Conservation (phyloP, 2,797 vertebrate genomes). For the Tragopan temminckii region DNA sequence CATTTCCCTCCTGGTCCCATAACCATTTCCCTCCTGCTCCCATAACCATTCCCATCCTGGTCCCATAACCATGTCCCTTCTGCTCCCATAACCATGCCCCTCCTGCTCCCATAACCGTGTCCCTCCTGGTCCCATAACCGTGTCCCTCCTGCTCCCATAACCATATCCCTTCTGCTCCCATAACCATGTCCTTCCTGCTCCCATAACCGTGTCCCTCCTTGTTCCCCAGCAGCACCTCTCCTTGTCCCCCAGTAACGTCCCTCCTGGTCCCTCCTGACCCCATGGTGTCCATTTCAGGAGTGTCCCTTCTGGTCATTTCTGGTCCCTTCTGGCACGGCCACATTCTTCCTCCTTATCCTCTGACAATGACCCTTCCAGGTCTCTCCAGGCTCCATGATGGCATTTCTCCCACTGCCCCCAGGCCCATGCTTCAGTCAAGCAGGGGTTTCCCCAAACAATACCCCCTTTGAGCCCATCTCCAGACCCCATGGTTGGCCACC, state of each 20-base stretch:
- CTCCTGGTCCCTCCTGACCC: neutral
- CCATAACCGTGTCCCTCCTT: no score
- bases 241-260: neutral
- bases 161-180: accelerated
- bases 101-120: accelerated
- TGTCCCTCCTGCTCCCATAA: accelerated
- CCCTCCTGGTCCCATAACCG: neutral
- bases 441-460: neutral
- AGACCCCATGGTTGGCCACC: neutral
- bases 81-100: no score
- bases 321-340: no score
- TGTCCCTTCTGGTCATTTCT: no score
- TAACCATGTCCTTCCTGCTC: no score
- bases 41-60: accelerated
- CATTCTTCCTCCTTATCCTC: neutral
- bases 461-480: accelerated
- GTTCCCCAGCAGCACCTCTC: no score
- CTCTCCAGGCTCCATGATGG: neutral
- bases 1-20: neutral
- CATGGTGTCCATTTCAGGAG: neutral
- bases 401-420: neutral
- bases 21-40: accelerated
- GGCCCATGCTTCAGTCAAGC: accelerated
- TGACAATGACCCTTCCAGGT: no score
- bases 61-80: accelerated